Evolutionary conservation across 2,797 vertebrate genomes (phyloP), one percentile per base, ranked within the genome.

Genomic region (Orestias chungarensis): DNA sequence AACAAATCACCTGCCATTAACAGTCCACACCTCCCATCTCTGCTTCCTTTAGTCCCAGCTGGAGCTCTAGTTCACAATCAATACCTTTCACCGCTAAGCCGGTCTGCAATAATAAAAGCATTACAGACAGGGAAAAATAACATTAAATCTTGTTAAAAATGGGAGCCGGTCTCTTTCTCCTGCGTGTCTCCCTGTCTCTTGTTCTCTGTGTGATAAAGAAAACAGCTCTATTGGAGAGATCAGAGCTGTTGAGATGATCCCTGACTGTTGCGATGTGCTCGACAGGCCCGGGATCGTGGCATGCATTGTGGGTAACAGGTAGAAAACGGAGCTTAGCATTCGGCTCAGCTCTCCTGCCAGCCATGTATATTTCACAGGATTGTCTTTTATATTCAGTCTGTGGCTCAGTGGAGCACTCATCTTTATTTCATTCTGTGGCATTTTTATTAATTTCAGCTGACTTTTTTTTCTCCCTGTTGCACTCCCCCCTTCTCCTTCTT

Each of bases 51-150:
- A 81, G 64, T 87, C 81, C 74, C 84, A 65, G 80, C 83, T 66
- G 82, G 77, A 76, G 82, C 82, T 80, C 81, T 55, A 75, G 71
- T 87, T 89, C 74, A 83, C 91, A 93, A 94, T 94, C 93, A 90
- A 94, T 94, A 95, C 83, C 84, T 93, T 91, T 93, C 91, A 90
- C 84, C 67, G 75, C 89, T 86, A 87, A 90, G 88, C 89, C 89
- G 92, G 93, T 94, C 89, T 93, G 92, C 91, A 94, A 95, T 94
- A 94, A 94, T 90, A 94, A 95, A 94, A 87, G 93, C 92, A 94
- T 94, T 94, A 94, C 89, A 87, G 88, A 82, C 77, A 67, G 86
- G 74, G 82, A 82, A 89, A 90, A 91, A 93, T 89, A 91, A 89
- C 88, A 89, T 70, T 75, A 88, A 90, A 91, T 91, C 86, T 88